These are phyloP conservation scores for Pharmacophagus antenor DNA, from an alignment of 2,888 invertebrate species.

Conservation along the genomic window DNA sequence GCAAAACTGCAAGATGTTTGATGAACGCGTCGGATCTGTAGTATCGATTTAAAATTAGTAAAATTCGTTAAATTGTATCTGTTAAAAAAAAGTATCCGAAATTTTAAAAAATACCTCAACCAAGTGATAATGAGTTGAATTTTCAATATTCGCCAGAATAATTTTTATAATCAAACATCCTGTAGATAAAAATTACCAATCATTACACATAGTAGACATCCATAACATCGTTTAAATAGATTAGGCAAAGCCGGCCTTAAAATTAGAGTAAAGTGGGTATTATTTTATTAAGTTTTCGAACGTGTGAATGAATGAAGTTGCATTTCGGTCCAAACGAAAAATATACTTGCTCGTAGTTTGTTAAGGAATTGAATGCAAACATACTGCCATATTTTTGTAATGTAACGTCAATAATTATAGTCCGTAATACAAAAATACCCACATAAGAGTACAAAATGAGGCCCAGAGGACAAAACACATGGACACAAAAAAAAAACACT, in stretches of 20 bases:
- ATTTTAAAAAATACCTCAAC: slow-evolving; percentile 44
- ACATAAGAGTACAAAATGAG: slow-evolving; percentile 51
- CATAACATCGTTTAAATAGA: slow-evolving; percentile 67
- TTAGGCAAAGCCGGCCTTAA: slow-evolving; percentile 77
- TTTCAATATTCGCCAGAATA: slow-evolving; percentile 42
- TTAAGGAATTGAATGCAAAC: slow-evolving; percentile 75
- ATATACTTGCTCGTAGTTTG: slow-evolving; percentile 42
- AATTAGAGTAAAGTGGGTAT: slow-evolving; percentile 53
- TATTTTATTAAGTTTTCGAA: slow-evolving; percentile 37
- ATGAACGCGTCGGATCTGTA: slow-evolving; percentile 42
- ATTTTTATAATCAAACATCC: slow-evolving; percentile 64
- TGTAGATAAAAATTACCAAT: slow-evolving; percentile 56
- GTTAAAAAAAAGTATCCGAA: slow-evolving; percentile 33
- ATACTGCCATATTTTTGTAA: slow-evolving; percentile 76
- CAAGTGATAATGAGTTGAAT: slow-evolving; percentile 49
- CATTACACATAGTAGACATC: slow-evolving; percentile 48
- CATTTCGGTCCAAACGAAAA: slow-evolving; percentile 43
- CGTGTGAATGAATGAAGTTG: slow-evolving; percentile 36
- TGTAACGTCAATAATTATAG: slow-evolving; percentile 33
- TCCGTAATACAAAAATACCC: slow-evolving; percentile 48
- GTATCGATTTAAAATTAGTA: slow-evolving; percentile 32
- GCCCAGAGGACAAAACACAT: slow-evolving; percentile 30
- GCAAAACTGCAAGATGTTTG: slow-evolving; percentile 69
- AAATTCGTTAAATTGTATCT: slow-evolving; percentile 29
- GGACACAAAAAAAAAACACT: slow-evolving; percentile 27